Evolutionary conservation across 2,113 vertebrate genomes (phyloP), one percentile per base, ranked within the genome.

Genomic region (Raja brachyura): DNA sequence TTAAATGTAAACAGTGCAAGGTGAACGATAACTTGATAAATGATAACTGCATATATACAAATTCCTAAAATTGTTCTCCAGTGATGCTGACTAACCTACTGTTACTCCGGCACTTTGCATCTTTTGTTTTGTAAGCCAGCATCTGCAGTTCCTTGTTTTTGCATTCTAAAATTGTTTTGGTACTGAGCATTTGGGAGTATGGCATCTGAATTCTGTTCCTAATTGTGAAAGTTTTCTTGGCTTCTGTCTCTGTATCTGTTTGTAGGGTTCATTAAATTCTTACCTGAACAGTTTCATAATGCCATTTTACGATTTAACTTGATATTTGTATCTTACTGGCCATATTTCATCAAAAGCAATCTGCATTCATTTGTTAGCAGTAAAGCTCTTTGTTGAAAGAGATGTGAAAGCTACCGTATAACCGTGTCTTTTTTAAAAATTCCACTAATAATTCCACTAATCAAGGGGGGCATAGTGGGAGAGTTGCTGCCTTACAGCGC

Each of bases 351-450:
- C 28, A 61, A n/a, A n/a, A 90, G 16, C n/a, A 8, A 90, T 18
- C 61, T 33, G 1, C 33, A 33, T 48, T 66, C 88, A 90, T 90
- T 63, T 95, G 96, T 96, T 66, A 13, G 63, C 63, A 0, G 10
- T 66, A 66, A 66, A 66, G 9, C 63, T 16, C 63, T 66, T 66
- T 13, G 63, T 66, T 66, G 63, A 66, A 66, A 66, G 16, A 66
- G 63, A 66, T 66, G 63, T 66, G 63, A 66, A 66, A 66, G 63
- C 63, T 96, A 95, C 94, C 94, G 93, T 93, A 93, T 93, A 94
- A 93, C 93, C 93, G 61, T 76, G 90, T 61, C 56, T 56, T 25
- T 33, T 90, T n/a, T 68, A 5, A 39, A 63, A 54, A 25, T 48
- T 48, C 39, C 39, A 48, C 39, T 48, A 48, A 48, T 48, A 48